Evolutionary conservation across 1,140 invertebrate species (phyloP).

Genomic region (Elymnias hypermnestra): DNA sequence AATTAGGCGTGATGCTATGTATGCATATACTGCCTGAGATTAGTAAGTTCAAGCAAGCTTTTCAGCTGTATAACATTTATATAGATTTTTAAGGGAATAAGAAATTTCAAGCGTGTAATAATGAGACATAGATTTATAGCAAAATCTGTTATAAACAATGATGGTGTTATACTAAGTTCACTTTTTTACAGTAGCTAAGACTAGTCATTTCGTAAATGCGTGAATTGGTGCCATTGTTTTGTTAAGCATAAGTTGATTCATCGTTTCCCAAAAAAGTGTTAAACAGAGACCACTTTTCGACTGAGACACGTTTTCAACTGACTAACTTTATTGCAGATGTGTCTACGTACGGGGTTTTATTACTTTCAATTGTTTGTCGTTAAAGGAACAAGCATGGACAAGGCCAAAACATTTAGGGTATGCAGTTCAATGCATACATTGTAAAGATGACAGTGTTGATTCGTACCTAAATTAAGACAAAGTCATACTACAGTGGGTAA

Average conservation of each 20-base stretch:
- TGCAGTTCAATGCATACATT: slow-evolving; percentile 42
- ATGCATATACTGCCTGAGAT: no score
- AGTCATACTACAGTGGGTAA: no score
- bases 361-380: slow-evolving; percentile 57
- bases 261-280: slow-evolving; percentile 9
- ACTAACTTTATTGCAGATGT: slow-evolving; percentile 24
- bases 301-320: slow-evolving; percentile 26
- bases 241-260: slow-evolving; percentile 5
- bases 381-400: slow-evolving; percentile 38
- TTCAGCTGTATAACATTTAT: no score
- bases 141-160: no score
- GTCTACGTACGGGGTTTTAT: slow-evolving; percentile 35
- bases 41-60: no score
- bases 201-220: neutral
- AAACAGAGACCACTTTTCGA: slow-evolving; percentile 10
- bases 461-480: slow-evolving; percentile 3
- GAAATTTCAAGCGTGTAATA: no score
- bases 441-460: slow-evolving; percentile 26
- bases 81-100: no score
- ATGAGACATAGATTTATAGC: no score
- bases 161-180: no score
- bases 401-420: slow-evolving; percentile 48
- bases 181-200: no score
- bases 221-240: neutral
- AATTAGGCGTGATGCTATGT: no score